Conservation (phyloP, 2,797 vertebrate species). For the Myotis findleyi region DNA sequence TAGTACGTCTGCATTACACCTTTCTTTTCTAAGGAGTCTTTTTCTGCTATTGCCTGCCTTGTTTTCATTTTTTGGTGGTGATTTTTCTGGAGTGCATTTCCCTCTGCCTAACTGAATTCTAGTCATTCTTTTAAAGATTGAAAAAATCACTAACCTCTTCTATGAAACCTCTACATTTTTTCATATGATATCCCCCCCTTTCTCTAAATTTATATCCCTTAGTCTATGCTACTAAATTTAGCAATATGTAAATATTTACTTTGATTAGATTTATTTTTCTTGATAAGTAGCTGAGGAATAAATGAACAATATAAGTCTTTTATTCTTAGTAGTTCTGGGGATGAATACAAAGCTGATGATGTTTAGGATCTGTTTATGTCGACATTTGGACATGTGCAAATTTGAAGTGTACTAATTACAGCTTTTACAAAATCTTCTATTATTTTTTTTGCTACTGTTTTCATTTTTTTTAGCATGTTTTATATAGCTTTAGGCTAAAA, state of each 20-base stretch:
- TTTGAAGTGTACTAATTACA: neutral
- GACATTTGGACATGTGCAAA: constrained; percentile 31
- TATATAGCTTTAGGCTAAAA: constrained; percentile 54
- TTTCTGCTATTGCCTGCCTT: neutral
- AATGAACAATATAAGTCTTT: neutral
- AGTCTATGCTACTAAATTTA: constrained; percentile 25
- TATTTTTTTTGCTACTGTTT: constrained; percentile 11
- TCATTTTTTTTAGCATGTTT: neutral
- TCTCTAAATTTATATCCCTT: neutral
- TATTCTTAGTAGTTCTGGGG: neutral
- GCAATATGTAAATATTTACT: neutral
- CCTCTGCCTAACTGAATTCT: constrained; percentile 14
- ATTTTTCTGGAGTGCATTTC: constrained; percentile 30
- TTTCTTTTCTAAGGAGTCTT: neutral
- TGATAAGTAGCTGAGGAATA: constrained; percentile 34
- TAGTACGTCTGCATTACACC: neutral
- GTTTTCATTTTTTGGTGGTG: neutral
- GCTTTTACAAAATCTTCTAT: neutral
- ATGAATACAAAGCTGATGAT: neutral
- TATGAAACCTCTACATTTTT: neutral
- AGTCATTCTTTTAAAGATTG: constrained; percentile 56
- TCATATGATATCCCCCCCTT: neutral
- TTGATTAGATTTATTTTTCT: constrained; percentile 29
- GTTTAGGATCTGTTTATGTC: constrained; percentile 2
- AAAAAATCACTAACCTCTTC: neutral